Conservation (phyloP, 1,140 invertebrate species). For the Oryctes rhinoceros region DNA sequence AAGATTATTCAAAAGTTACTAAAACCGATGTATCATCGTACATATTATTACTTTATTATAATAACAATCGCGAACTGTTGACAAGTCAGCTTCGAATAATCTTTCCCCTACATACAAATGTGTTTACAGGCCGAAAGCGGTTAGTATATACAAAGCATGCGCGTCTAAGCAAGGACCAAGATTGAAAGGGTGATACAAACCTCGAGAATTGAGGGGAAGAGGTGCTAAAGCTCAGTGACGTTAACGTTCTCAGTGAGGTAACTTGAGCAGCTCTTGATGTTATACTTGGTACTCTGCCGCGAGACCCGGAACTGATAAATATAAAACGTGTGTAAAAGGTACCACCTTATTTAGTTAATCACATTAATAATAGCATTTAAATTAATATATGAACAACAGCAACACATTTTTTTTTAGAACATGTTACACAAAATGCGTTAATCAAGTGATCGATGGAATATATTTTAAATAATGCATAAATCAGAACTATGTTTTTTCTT, state of each 20-base stretch:
- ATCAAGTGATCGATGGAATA: too few relatives aligned
- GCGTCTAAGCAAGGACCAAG: constrained; percentile 27
- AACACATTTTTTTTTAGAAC: too few relatives aligned
- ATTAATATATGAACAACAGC: too few relatives aligned
- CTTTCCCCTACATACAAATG: neutral
- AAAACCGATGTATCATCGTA: neutral
- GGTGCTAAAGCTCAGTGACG: constrained; percentile 65
- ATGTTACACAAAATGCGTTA: too few relatives aligned
- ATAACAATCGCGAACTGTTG: too few relatives aligned
- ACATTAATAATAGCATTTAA: constrained; percentile 25
- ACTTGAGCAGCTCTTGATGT: constrained; percentile 64
- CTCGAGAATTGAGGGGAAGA: constrained; percentile 55
- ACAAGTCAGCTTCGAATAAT: neutral
- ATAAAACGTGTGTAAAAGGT: constrained; percentile 42
- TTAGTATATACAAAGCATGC: constrained; percentile 37
- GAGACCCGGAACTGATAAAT: constrained; percentile 57
- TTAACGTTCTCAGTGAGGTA: constrained; percentile 64
- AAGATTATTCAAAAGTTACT: constrained; percentile 14
- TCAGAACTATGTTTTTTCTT: too few relatives aligned
- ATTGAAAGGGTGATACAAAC: constrained; percentile 50
- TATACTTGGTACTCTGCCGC: constrained; percentile 66
- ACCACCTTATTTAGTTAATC: neutral
- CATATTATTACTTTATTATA: too few relatives aligned
- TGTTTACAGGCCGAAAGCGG: neutral
- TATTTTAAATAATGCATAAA: too few relatives aligned